phyloP scores from a whole-genome alignment of 2,797 vertebrate species.

The Spinibarbus caldwelli region DNA sequence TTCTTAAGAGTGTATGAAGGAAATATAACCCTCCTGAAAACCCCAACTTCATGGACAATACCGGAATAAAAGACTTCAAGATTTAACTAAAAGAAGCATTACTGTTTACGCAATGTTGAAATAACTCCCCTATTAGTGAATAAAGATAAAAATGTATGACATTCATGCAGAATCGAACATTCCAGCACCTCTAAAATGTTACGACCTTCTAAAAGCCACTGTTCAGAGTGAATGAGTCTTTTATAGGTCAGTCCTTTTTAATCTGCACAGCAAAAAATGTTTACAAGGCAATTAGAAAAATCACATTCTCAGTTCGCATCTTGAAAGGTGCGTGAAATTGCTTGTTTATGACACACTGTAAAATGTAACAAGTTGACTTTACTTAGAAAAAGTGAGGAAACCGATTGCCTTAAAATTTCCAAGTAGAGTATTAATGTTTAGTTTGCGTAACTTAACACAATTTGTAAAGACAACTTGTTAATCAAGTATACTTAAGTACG shows the following conservation, averaged over 20 bases:
- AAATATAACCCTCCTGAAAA: background rate
- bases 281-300: slow-evolving; percentile 4
- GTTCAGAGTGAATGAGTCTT: background rate
- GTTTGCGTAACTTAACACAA: too few species aligned
- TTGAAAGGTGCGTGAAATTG: background rate
- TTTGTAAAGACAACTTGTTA: too few species aligned
- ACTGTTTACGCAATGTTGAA: background rate
- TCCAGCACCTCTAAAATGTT: slow-evolving; percentile 15
- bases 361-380: too few species aligned
- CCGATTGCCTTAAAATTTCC: too few species aligned
- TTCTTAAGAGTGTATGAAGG: too few species aligned
- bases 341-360: background rate
- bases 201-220: slow-evolving; percentile 1
- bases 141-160: slow-evolving; percentile 5
- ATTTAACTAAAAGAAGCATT: background rate
- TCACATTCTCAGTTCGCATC: background rate
- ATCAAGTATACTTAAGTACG: too few species aligned
- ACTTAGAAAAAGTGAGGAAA: too few species aligned
- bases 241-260: slow-evolving; percentile 35
- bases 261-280: slow-evolving; percentile 18
- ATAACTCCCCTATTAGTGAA: slow-evolving; percentile 7
- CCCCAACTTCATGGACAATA: background rate
- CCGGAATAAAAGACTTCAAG: background rate
- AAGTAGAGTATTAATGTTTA: too few species aligned
- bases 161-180: background rate